Base-by-base conservation (phyloP, 2,797 vertebrate genomes). In the Chaetodon trifasciatus region DNA sequence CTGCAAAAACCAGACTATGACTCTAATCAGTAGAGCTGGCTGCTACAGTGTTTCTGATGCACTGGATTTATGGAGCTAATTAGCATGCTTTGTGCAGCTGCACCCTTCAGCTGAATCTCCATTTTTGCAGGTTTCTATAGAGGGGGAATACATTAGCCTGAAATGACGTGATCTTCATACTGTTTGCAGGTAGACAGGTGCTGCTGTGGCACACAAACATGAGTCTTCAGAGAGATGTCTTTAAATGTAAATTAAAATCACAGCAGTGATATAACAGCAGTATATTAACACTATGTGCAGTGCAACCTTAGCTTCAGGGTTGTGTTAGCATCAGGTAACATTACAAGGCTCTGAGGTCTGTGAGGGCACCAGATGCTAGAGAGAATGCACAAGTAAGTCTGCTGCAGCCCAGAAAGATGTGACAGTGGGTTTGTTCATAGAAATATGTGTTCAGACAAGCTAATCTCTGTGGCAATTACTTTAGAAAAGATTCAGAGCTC, bases 41-140 rank as follows among this genome's bases (percentile, higher is more conserved):
- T 82, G 66, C 63, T 55, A 8, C 7, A 50, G 35, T 39, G 58
- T 42, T n/a, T 79, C 3, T 68, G 52, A 53, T 15, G 21, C 10
- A 55, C 15, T 55, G 50, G 69, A 81, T 85, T 85, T 64, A 66
- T 60, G 73, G 74, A 71, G 67, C 0, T 37, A 75, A 79, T 79
- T 50, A 64, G 35, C 32, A 56, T 53, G 77, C 76, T 83, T 68
- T 64, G 40, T 58, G 37, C 74, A 84, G 62, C 63, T 57, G 24
- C 62, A 65, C 40, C 44, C 21, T 73, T 53, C 56, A 70, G 53
- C 68, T 70, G 46, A 49, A 37, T 76, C 16, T 58, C 35, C n/a
- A 63, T 21, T 68, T 67, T 49, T 57, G 16, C 35, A 74, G 47
- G 5, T 63, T 72, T 9, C 44, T 78, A 21, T 72, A 42, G 15